Percentiles rank a stretch among this genome's conserved stretches.
These are phyloP conservation scores for Mandrillus leucophaeus DNA, from an alignment of 2,113 vertebrate genomes.

Conservation along the genomic window DNA sequence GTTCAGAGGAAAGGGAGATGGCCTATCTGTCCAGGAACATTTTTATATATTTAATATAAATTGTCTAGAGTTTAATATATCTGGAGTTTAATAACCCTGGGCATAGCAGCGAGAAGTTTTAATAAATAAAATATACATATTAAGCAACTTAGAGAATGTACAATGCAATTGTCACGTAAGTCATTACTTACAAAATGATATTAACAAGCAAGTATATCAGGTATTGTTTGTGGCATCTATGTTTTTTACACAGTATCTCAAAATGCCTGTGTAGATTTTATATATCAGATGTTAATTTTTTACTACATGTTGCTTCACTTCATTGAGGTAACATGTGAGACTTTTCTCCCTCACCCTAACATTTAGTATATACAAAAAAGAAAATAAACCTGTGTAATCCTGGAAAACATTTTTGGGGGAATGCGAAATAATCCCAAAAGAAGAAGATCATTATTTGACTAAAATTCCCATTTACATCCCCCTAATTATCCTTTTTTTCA, in stretches of 20 bases:
- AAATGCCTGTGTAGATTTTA: not conserved
- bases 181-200: not conserved
- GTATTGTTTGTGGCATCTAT: not conserved
- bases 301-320: conserved; percentile 25
- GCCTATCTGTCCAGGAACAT: not conserved
- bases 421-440: not conserved
- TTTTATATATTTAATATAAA: conserved; percentile 27
- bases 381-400: not conserved
- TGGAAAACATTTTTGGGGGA: not conserved
- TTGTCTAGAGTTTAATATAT: not conserved
- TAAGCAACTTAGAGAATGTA: not conserved
- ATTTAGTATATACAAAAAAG: not conserved
- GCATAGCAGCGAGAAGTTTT: not conserved
- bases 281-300: not conserved
- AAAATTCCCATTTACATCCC: not conserved
- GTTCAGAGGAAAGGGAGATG: not conserved
- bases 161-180: not conserved
- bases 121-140: not conserved
- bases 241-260: not conserved
- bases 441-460: not conserved
- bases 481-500: not conserved
- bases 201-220: not conserved
- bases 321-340: not conserved
- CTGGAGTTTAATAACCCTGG: not conserved
- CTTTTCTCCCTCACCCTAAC: not conserved